Percentiles rank a stretch among this genome's conserved stretches.
Conservation (phyloP, 2,797 vertebrate species). For the Cossypha caffra region DNA sequence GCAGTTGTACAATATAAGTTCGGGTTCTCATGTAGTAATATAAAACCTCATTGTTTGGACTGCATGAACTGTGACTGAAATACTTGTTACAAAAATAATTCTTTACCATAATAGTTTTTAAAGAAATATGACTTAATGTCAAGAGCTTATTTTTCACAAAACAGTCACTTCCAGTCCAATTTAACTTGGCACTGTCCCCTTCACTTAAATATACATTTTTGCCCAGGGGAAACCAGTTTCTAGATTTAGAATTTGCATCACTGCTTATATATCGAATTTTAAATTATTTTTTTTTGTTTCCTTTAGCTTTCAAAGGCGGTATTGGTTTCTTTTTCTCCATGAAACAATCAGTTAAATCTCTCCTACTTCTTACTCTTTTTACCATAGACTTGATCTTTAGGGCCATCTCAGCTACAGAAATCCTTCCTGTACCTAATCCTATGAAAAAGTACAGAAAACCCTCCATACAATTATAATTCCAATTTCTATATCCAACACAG, state of each 20-base stretch:
- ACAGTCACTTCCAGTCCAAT: neutral
- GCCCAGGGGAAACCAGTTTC: neutral
- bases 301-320: neutral
- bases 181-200: neutral
- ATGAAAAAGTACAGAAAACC: neutral
- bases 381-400: neutral
- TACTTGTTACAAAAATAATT: conserved; percentile 10
- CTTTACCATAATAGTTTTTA: neutral
- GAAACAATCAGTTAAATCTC: neutral
- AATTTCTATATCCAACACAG: neutral
- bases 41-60: neutral
- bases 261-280: neutral
- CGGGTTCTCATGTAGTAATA: neutral
- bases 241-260: neutral
- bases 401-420: neutral
- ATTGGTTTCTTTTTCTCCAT: neutral
- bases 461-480: neutral
- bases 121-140: neutral
- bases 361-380: neutral
- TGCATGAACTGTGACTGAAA: neutral
- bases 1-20: neutral
- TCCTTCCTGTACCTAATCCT: neutral
- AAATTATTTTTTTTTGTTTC: neutral
- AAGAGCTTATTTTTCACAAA: neutral
- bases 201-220: neutral